Base-by-base conservation (phyloP, 2,888 invertebrate genomes). In the Megalurothrips usitatus region DNA sequence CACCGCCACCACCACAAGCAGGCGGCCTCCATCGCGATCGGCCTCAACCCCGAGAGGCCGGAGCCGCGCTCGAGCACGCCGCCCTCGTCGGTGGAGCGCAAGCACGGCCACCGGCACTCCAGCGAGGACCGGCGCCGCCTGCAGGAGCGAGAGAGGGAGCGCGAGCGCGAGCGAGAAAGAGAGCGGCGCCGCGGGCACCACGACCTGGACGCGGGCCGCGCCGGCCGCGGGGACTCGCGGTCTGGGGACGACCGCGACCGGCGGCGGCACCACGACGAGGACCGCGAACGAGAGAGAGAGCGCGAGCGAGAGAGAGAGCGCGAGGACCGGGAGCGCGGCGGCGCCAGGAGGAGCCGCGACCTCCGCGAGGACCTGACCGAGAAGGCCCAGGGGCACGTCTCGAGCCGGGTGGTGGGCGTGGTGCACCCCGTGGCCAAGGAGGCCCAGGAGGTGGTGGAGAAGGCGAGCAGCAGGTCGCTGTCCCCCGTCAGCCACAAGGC, bases 331-430 rank as follows among this genome's bases (percentile, higher is more conserved):
- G 34, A n/a, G n/a, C 79, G 48, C 11, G 49, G 79, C 34, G n/a
- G 49, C 19, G 34, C 34, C 34, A 43, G 34, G 6, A 43, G 34
- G 34, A 6, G 34, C 34, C 26, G 79, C 47, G 79, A 23, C 47
- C 79, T 8, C 34, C n/a, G 79, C 49, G 79, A n/a, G 10, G 48
- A 34, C 48, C 79, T 26, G 34, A 23, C n/a, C 49, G 78, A 78
- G 14, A 14, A n/a, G 17, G 34, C 19, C 34, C 34, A 34, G 19
- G 34, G 78, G 19, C 79, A 79, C 79, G 28, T 79, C 79, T 26
- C 79, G 28, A 79, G 79, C 48, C 17, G 79, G 82, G 81, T n/a
- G 80, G 79, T 28, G 80, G 81, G 6, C n/a, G 80, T 14, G 49
- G 82, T 10, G 79, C 79, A 1, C 78, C 80, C 17, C 10, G 68